A percentile compares a stretch with the other conserved stretches of the same genome.
These are phyloP conservation scores for Clupea harengus DNA, from an alignment of 2,113 vertebrate species.

Conservation along the genomic window DNA sequence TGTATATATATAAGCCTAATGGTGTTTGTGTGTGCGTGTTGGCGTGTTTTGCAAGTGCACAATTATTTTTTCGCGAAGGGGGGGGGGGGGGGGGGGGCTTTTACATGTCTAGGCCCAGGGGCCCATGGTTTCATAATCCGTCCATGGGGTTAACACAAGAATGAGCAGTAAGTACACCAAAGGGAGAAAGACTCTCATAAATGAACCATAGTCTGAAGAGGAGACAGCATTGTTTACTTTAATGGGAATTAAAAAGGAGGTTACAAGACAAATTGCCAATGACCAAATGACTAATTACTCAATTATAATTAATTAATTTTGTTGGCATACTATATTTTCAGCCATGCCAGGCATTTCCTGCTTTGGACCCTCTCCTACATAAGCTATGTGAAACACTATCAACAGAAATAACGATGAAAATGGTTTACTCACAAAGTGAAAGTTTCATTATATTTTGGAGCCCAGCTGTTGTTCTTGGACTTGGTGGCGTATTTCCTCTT, in stretches of 20 bases:
- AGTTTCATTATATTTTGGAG: slow-evolving; percentile 97
- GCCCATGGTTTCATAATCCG: no score
- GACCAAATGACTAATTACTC: neutral
- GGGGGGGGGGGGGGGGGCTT: no score
- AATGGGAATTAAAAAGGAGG: no score
- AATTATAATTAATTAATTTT: neutral
- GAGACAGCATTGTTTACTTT: no score
- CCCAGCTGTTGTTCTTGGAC: slow-evolving; percentile 99
- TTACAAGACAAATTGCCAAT: no score
- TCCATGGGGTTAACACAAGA: neutral
- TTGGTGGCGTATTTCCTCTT: slow-evolving; percentile 97
- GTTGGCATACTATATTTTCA: no score
- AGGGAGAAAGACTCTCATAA: neutral
- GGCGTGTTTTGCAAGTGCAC: no score
- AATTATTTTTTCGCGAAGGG: no score
- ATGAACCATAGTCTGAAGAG: no score
- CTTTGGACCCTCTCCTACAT: neutral
- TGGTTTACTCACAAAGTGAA: slow-evolving; percentile 89
- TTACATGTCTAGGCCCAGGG: no score
- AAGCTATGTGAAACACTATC: neutral
- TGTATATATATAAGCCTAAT: no score
- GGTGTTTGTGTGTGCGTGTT: no score
- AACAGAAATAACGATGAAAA: neutral
- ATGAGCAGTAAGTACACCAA: neutral
- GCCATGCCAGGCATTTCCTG: neutral